Evolutionary conservation across 2,113 vertebrate species (phyloP), one percentile per base, ranked within the genome.

Genomic region (Muntiacus reevesi): DNA sequence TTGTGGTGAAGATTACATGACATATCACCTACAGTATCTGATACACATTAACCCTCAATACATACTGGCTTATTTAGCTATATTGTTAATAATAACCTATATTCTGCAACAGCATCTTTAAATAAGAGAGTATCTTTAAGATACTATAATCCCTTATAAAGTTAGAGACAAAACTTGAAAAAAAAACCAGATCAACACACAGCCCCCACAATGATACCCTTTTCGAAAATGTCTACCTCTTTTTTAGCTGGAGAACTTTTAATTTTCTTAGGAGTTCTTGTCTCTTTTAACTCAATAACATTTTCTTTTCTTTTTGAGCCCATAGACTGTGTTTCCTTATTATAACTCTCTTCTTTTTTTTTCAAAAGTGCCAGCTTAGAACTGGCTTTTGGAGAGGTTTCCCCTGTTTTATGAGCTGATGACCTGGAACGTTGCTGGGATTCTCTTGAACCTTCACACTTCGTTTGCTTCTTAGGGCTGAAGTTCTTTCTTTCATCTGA

Each of bases 211-310:
- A 55, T 71, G n/a, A 90, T 40, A 94, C 7, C 54, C 81, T 54
- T 94, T 2, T 60, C 62, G 50, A 19, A 93, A 89, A 10, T 74
- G 78, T 93, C 97, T 99, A 99, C 99, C 99, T 99, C 99, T 93
- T 98, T 79, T 98, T 99, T 99, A 94, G 98, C 99, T 47, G 99
- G 99, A 96, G 99, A 99, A 30, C 97, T 98, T 98, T 99, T 99
- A 52, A 98, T 98, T 94, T 99, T 97, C 30, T 98, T 98, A 43
- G 99, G 98, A 4, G 99, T 99, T 92, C 93, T 98, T 91, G 96
- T 98, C 74, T 98, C 99, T 97, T 99, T 99, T 57, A 98, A 86
- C 5, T 97, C 98, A 96, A 92, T 14, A 1, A 45, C 36, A 96
- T 98, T 98, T 60, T 98, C 97, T 99, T 99, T 99, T 67, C 99